Conservation (phyloP, 2,888 invertebrate genomes). For the Andrena bicolor region DNA sequence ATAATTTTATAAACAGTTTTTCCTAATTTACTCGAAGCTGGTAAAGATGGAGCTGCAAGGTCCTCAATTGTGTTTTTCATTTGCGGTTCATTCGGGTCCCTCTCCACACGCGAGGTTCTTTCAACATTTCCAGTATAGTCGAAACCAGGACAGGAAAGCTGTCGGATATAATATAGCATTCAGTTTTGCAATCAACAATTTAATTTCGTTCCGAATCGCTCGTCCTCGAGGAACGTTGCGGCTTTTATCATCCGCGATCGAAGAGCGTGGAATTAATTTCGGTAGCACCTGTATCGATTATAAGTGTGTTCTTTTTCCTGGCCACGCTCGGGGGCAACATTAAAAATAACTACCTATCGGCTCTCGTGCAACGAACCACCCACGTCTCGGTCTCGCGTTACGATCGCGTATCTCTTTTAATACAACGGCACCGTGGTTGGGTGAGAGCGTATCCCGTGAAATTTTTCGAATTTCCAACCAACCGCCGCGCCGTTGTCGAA, state of each 20-base stretch:
- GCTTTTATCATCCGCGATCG: conserved; percentile 27
- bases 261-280: conserved; percentile 42
- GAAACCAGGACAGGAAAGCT: too few species aligned
- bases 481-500: conserved; percentile 53
- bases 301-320: conserved; percentile 47
- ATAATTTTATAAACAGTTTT: too few species aligned
- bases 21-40: too few species aligned
- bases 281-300: conserved; percentile 58
- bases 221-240: background rate
- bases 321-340: conserved; percentile 56
- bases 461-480: conserved; percentile 59
- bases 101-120: too few species aligned
- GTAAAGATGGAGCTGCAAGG: too few species aligned
- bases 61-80: too few species aligned
- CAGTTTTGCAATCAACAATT: background rate
- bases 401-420: conserved; percentile 73
- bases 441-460: conserved; percentile 38
- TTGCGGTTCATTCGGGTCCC: too few species aligned
- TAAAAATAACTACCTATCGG: conserved; percentile 71
- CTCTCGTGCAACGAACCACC: conserved; percentile 61
- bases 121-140: too few species aligned
- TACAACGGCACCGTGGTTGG: conserved; percentile 23
- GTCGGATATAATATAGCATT: background rate
- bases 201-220: conserved; percentile 20
- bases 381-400: conserved; percentile 70